Base-by-base conservation (phyloP, 2,888 invertebrate species). In the Leucophenga maculata region DNA sequence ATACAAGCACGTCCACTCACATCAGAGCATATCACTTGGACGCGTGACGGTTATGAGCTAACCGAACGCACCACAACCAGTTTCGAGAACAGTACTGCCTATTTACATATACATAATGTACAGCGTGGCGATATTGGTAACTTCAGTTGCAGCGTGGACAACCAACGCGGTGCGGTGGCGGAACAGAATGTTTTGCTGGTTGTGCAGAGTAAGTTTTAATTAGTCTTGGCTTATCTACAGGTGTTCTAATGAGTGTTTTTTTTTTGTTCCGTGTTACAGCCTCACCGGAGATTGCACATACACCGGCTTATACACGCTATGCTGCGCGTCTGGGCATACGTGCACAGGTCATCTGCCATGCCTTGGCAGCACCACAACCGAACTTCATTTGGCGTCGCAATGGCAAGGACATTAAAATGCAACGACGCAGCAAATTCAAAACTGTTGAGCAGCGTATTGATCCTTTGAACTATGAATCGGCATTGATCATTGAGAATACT, bases 381-480 rank as follows among this genome's bases (percentile, higher is more conserved):
- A 85, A 75, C 60, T 87, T 87, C 66, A 77, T 86, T 9, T 87
- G 86, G 86, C 86, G 86, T 1, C 86, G 85, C 13, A 81, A 85
- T 70, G 87, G 87, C 71, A 87, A 86, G 72, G 86, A 87, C 65
- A 75, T 87, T 1, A 87, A 87, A 71, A 39, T 85, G 85, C 83
- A 83, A 68, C 80, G 87, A 0, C 82, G 87, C 46, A 85, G 83
- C 67, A 87, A 87, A 67, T 87, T 82, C 70, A 84, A 80, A 54
- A 76, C 73, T 2, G 74, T 84, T 3, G 87, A 87, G 50, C 84
- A 78, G 0, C 83, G 79, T 72, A 69, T 86, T 60, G 86, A 87
- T 74, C 75, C 83, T 3, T 66, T 87, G 20, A 79, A 84, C 52
- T 82, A 83, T 46, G 87, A 86, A 68, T 83, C 87, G 0, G 78